Conservation (phyloP, 1,140 invertebrate genomes). For the Drosophila fuyamai region DNA sequence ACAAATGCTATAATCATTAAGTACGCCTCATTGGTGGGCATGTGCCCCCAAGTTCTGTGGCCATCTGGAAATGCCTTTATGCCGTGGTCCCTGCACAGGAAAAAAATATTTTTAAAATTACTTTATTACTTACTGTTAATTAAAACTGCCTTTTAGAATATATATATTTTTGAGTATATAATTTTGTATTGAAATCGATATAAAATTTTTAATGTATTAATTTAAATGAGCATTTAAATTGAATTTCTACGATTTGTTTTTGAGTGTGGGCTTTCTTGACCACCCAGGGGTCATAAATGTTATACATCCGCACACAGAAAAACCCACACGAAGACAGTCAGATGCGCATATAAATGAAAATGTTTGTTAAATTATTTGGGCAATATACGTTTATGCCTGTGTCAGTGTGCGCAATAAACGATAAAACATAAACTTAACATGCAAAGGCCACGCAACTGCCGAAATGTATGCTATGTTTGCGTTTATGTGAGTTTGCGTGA, state of each 20-base stretch:
- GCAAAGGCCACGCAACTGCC: conserved; percentile 57
- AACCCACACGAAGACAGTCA: conserved; percentile 17
- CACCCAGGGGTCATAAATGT: conserved; percentile 50
- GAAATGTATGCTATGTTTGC: conserved; percentile 48
- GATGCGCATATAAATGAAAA: conserved; percentile 58
- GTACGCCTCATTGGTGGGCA: conserved; percentile 67
- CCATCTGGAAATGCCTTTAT: conserved; percentile 20
- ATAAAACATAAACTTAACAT: conserved; percentile 73
- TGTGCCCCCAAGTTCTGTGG: conserved; percentile 21
- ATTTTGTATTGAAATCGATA: no score
- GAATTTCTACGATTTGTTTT: background rate
- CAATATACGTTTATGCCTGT: conserved; percentile 63
- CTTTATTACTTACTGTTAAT: no score
- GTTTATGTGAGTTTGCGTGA: conserved; percentile 5
- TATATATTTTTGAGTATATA: no score
- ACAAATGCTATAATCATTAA: conserved; percentile 76
- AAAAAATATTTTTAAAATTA: background rate
- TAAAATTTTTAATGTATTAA: no score
- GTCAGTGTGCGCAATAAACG: conserved; percentile 64
- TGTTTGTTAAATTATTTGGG: conserved; percentile 73
- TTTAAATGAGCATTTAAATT: no score
- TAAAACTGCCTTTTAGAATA: no score
- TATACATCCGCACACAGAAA: conserved; percentile 38
- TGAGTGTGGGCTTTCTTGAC: conserved; percentile 25
- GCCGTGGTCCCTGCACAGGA: conserved; percentile 1